phyloP scores from a whole-genome alignment of 1,140 invertebrate species.

The Meloidogyne chitwoodi region DNA sequence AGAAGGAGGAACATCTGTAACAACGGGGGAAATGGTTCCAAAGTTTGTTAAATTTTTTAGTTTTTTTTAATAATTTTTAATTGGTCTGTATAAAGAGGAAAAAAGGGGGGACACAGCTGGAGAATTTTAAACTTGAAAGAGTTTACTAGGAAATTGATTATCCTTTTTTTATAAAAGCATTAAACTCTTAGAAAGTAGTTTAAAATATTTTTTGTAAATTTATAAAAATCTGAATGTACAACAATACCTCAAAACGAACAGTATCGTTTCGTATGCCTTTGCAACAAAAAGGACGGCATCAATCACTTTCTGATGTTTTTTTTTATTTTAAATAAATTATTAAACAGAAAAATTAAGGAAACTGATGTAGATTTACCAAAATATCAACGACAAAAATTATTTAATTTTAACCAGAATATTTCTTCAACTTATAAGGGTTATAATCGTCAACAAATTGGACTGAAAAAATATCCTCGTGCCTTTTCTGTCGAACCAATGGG shows the following conservation, averaged over 20 bases:
- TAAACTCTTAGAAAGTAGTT: not conserved
- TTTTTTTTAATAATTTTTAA: not conserved
- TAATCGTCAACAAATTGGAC: not conserved
- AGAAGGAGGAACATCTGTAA: slow-evolving; percentile 30
- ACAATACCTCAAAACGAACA: not conserved
- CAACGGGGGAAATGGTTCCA: not conserved
- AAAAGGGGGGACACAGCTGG: not conserved
- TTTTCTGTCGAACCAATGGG: not conserved
- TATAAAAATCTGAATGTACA: not conserved
- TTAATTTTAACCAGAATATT: not conserved
- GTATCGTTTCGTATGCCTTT: not conserved
- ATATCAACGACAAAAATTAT: not conserved
- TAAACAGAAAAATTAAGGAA: not conserved
- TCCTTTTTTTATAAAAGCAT: not conserved
- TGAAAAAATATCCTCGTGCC: not conserved
- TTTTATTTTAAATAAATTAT: not conserved
- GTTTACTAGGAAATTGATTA: not conserved
- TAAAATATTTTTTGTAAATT: not conserved
- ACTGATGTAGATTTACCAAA: not conserved
- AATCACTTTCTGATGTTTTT: not conserved
- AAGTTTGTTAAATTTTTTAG: not conserved
- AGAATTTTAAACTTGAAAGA: not conserved
- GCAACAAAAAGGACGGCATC: not conserved
- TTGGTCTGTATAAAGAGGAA: not conserved
- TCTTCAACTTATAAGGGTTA: not conserved